Evolutionary conservation across 2,797 vertebrate genomes (phyloP), one percentile per base, ranked within the genome.

Genomic region (Peromyscus nudipes): DNA sequence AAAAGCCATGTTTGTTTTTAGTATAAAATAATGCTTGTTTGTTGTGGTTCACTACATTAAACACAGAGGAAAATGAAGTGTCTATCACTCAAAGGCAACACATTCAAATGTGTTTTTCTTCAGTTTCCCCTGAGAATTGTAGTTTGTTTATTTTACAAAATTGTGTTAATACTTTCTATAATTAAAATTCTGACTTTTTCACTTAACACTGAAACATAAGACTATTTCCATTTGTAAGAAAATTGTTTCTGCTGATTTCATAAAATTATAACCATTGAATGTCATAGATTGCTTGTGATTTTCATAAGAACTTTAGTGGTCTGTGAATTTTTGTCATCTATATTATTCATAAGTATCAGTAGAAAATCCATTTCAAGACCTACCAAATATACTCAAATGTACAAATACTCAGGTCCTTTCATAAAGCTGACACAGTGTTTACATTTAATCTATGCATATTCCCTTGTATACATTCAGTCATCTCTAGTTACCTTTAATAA

Each of bases 1-100:
- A 96, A 97, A 97, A 96, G 23, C 77, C 89, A 95, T 93, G 71
- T 92, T 95, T 95, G 94, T 87, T 96, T 98, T 97, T 96, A 91
- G 82, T 95, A 81, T 77, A 90, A 97, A 96, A 96, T 90, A 94
- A 91, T 96, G 52, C 6, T 69, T 96, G 37, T 81, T 96, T 96
- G 90, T 95, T 89, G 65, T 92, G 95, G 27, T 90, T 94, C 69
- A 73, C 71, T 73, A 46, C n/a, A 96, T 95, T 91, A 90, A 96
- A 96, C 75, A 65, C 23, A 49, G n/a, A 94, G 43, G 67, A 88
- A 65, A 97, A 97, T 89, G 49, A 87, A 87, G 29, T 86, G 93
- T 97, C 80, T 95, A 73, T 97, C 96, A 95, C 75, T 97, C 60
- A 96, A 90, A 98, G 19, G 9, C 37, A 96, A 92, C 91, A 97